Conservation (phyloP, 1,140 invertebrate species). For the Acromyrmex heyeri region DNA sequence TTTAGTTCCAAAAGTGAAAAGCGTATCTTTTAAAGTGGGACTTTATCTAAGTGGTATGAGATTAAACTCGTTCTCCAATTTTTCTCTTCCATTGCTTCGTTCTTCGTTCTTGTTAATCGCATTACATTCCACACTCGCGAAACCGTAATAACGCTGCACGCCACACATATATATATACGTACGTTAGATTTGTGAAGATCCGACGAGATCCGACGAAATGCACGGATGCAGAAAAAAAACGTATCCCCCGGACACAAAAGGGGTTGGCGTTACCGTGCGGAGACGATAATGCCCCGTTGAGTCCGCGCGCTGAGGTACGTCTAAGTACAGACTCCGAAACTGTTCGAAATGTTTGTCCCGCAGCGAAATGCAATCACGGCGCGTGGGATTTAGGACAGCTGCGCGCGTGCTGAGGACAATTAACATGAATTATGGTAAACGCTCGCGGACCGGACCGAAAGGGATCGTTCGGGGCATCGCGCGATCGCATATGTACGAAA, state of each 20-base stretch:
- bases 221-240: constrained; percentile 18
- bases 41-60: background rate
- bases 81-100: background rate
- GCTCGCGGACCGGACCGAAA: constrained; percentile 70
- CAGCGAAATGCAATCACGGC: constrained; percentile 79
- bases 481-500: constrained; percentile 58
- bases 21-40: constrained; percentile 5
- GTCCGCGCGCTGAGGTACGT: constrained; percentile 9
- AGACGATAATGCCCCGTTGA: constrained; percentile 52
- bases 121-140: constrained; percentile 7
- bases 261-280: constrained; percentile 21
- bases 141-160: constrained; percentile 19
- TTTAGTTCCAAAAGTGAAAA: background rate
- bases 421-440: constrained; percentile 84
- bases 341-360: constrained; percentile 78
- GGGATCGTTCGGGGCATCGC: constrained; percentile 68
- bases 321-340: constrained; percentile 78
- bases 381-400: constrained; percentile 85
- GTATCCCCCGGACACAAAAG: constrained; percentile 29
- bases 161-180: background rate
- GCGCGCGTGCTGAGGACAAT: constrained; percentile 81
- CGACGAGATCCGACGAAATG: constrained; percentile 10
- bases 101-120: constrained; percentile 21
- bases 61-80: constrained; percentile 1
- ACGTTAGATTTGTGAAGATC: constrained; percentile 30